Evolutionary conservation across 2,797 vertebrate genomes (phyloP).

Genomic region (Pachyuromys duprasi): DNA sequence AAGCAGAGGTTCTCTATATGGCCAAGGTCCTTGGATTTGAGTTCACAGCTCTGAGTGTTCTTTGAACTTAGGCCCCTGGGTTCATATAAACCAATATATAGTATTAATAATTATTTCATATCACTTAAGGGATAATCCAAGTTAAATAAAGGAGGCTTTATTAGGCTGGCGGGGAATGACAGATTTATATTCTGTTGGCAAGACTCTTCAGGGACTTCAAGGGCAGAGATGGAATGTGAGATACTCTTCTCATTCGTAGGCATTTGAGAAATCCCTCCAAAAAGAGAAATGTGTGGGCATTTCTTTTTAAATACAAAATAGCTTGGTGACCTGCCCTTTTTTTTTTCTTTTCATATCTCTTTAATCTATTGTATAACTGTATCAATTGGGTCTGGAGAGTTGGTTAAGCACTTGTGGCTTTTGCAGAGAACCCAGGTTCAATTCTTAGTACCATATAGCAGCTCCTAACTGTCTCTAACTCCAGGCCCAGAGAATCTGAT

Average conservation of each 20-base stretch:
- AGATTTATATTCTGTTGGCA: constrained; percentile 23
- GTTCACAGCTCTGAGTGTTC: background rate
- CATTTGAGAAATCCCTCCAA: constrained; percentile 69
- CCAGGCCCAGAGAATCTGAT: background rate
- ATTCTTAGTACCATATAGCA: background rate
- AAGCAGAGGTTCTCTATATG: background rate
- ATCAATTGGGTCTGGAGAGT: background rate
- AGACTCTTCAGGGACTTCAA: constrained; percentile 53
- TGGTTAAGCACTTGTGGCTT: background rate
- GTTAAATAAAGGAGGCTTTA: constrained; percentile 68
- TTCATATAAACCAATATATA: constrained; percentile 2
- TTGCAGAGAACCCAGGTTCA: background rate
- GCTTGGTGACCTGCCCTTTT: constrained; percentile 30
- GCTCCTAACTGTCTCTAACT: background rate
- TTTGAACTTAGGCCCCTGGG: constrained; percentile 49
- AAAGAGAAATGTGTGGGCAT: constrained; percentile 61
- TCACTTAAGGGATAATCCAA: constrained; percentile 44
- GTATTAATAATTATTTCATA: constrained; percentile 64
- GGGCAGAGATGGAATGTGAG: constrained; percentile 37
- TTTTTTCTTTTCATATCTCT: constrained; percentile 7
- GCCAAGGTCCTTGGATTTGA: constrained; percentile 31
- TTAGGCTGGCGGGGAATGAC: background rate
- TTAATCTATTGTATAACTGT: background rate
- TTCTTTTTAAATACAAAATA: constrained; percentile 66
- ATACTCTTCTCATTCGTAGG: constrained; percentile 49